These are phyloP conservation scores for Mystacornis crossleyi DNA, from an alignment of 2,113 vertebrate species.

Conservation along the genomic window DNA sequence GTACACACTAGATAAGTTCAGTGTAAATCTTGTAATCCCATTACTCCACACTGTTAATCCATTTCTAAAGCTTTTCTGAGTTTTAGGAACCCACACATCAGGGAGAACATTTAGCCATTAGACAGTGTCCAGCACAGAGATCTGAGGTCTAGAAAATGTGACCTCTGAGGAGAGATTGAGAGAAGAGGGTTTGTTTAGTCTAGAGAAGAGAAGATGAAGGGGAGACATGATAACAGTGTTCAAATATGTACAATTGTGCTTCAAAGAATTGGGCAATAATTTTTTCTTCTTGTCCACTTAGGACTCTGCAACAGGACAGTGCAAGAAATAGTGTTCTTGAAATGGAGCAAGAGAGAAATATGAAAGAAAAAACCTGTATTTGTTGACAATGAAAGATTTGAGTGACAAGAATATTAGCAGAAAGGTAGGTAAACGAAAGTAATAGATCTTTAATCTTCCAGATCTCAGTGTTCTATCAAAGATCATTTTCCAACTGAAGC, in stretches of 20 bases:
- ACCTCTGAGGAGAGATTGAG: background rate
- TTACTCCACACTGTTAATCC: background rate
- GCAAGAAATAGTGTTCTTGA: background rate
- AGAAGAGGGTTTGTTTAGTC: conserved; percentile 50
- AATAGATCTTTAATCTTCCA: background rate
- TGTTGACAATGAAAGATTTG: background rate
- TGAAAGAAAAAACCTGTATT: background rate
- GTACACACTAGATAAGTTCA: background rate
- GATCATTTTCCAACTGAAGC: background rate
- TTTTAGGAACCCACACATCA: background rate
- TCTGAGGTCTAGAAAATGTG: conserved; percentile 24
- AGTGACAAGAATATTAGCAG: background rate
- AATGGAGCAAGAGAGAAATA: background rate
- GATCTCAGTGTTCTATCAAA: background rate
- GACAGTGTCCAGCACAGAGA: background rate
- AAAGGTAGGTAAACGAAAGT: background rate
- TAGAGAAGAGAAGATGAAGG: conserved; percentile 11
- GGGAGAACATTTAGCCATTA: background rate
- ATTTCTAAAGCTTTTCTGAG: background rate
- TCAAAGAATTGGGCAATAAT: background rate
- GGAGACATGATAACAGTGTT: conserved; percentile 18
- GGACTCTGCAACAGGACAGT: too few relatives aligned
- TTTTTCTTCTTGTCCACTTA: background rate
- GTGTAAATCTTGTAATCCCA: background rate
- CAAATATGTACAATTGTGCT: background rate